Conservation (phyloP, 2,797 vertebrate species). For the Sparidentex hasta region DNA sequence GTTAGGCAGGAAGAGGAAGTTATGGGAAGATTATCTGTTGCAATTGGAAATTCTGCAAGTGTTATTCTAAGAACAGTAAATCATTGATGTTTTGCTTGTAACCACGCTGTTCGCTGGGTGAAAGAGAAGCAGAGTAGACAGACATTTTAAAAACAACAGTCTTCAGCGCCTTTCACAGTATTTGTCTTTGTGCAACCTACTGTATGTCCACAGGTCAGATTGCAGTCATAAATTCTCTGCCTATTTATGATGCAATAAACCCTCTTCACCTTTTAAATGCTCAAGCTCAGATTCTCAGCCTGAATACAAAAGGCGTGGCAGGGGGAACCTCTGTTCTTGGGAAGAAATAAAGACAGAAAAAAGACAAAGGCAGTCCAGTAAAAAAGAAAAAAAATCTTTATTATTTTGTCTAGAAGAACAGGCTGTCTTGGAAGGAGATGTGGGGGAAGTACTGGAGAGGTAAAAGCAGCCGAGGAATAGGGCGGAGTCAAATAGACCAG, state of each 20-base stretch:
- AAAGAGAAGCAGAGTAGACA: background rate
- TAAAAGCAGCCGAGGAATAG: slow-evolving; percentile 77
- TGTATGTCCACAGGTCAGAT: background rate
- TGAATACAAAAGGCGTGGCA: background rate
- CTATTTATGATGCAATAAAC: slow-evolving; percentile 12
- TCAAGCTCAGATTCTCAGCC: too few species aligned
- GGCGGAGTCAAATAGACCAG: slow-evolving; percentile 77
- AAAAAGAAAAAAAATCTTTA: slow-evolving; percentile 82
- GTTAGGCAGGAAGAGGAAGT: slow-evolving; percentile 26
- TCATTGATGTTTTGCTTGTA: slow-evolving; percentile 19
- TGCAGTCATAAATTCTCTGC: background rate
- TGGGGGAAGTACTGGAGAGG: slow-evolving; percentile 51
- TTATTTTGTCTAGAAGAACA: slow-evolving; percentile 82
- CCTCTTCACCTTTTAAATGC: background rate
- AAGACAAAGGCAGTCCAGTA: slow-evolving; percentile 73
- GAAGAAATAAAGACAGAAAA: slow-evolving; percentile 49
- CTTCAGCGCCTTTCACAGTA: background rate
- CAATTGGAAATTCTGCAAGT: slow-evolving; percentile 1
- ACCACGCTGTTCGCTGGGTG: background rate
- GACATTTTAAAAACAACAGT: background rate
- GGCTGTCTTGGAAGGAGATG: slow-evolving; percentile 55
- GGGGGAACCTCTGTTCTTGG: background rate
- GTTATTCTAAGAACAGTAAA: slow-evolving; percentile 38
- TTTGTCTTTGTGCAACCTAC: background rate
- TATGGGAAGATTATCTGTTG: slow-evolving; percentile 20